Conservation (phyloP, 2,797 vertebrate species). For the Takifugu rubripes region DNA sequence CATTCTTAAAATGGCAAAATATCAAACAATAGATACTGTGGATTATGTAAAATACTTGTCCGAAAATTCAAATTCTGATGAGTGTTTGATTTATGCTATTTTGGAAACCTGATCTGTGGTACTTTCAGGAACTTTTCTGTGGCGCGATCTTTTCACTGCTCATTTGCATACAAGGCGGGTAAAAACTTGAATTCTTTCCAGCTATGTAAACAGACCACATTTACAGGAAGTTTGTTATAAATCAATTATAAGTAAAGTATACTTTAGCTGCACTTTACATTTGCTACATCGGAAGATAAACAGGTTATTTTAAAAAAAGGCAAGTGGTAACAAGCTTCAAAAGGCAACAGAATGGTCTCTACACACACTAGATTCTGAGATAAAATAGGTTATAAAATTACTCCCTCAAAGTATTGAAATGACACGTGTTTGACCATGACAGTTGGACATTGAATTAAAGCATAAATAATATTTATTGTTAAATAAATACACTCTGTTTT, state of each 20-base stretch:
- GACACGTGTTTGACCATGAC: neutral
- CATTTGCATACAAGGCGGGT: slow-evolving; percentile 70
- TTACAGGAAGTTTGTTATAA: neutral
- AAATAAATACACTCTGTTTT: neutral
- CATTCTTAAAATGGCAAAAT: rapidly evolving
- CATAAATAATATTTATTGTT: neutral
- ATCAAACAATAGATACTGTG: rapidly evolving
- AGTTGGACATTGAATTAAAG: neutral
- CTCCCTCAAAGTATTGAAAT: no score
- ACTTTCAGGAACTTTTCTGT: slow-evolving; percentile 42
- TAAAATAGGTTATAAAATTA: no score
- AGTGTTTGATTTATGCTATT: neutral
- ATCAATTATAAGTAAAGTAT: neutral
- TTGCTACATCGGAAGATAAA: neutral
- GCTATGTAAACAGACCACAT: neutral
- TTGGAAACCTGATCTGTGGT: rapidly evolving
- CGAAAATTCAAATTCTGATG: rapidly evolving
- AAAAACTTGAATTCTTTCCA: slow-evolving; percentile 42
- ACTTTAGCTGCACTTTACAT: neutral
- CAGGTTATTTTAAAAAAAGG: no score
- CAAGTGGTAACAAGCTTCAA: neutral
- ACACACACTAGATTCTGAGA: no score
- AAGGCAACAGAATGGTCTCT: neutral
- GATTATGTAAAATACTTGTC: rapidly evolving
- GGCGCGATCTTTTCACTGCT: slow-evolving; percentile 56